These are phyloP conservation scores for Beaufortia kweichowensis DNA, from an alignment of 2,113 vertebrate genomes.

Conservation along the genomic window DNA sequence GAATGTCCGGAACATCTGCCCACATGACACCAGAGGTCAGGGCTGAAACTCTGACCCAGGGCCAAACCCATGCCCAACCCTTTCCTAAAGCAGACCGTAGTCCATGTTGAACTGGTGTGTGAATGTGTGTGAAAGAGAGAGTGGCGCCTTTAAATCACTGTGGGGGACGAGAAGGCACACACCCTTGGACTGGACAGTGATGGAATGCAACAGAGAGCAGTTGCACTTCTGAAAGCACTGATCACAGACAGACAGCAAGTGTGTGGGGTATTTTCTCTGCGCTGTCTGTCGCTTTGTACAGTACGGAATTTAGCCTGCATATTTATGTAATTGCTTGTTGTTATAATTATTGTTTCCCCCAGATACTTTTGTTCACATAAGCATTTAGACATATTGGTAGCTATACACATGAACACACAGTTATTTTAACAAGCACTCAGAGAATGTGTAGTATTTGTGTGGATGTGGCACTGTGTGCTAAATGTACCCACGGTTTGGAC, in stretches of 20 bases:
- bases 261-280: conserved; percentile 40
- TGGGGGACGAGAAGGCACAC: conserved; percentile 43
- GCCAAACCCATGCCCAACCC: conserved; percentile 51
- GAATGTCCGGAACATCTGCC: conserved; percentile 74
- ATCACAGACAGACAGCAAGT: conserved; percentile 49
- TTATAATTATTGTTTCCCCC: too few relatives aligned
- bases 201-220: conserved; percentile 59
- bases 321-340: background rate
- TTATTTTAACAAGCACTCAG: conserved; percentile 25
- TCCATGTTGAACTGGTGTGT: conserved; percentile 17
- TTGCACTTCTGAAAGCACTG: conserved; percentile 36
- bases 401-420: conserved; percentile 39
- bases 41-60: conserved; percentile 50
- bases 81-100: conserved; percentile 31
- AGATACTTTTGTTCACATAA: conserved; percentile 26
- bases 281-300: conserved; percentile 25
- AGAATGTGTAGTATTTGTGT: conserved; percentile 52
- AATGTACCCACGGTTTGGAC: conserved; percentile 38
- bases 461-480: conserved; percentile 57
- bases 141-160: conserved; percentile 39
- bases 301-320: background rate
- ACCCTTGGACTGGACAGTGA: conserved; percentile 49
- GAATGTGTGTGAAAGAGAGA: background rate
- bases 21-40: conserved; percentile 68
- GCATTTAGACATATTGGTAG: conserved; percentile 28